A percentile compares a stretch with the other conserved stretches of the same genome.
phyloP scores from a whole-genome alignment of 2,888 invertebrate genomes.

The Amphipyra tragopoginis region DNA sequence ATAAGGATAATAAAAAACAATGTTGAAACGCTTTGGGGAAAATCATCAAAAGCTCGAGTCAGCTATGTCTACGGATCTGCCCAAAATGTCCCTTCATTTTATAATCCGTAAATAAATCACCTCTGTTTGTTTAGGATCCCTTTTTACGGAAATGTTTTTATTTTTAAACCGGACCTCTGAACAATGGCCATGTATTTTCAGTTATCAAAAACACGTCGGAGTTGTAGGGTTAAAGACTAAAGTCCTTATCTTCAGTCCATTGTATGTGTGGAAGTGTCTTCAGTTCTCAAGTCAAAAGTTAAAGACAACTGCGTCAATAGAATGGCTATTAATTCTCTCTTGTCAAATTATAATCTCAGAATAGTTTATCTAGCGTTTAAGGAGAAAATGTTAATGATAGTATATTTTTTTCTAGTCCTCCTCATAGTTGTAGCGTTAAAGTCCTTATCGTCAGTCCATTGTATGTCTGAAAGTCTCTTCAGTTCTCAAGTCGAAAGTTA shows the following conservation, averaged over 20 bases:
- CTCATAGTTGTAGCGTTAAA: constrained; percentile 19
- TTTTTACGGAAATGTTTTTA: constrained; percentile 40
- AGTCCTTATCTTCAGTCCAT: too few species aligned
- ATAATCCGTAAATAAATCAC: constrained; percentile 57
- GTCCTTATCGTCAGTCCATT: constrained; percentile 7
- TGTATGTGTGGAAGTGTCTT: constrained; percentile 10
- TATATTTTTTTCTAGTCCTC: too few species aligned
- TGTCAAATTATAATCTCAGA: constrained; percentile 38
- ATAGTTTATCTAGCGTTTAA: constrained; percentile 8
- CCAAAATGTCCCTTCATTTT: constrained; percentile 43
- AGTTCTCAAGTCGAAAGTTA: constrained; percentile 20
- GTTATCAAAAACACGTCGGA: constrained; percentile 23
- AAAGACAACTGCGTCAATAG: constrained; percentile 22
- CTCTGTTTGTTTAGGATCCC: constrained; percentile 38
- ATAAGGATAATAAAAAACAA: constrained; percentile 22
- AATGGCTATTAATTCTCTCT: constrained; percentile 5
- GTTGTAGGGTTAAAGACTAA: constrained; percentile 24
- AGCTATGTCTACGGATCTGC: constrained; percentile 15
- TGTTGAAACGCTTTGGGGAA: constrained; percentile 34
- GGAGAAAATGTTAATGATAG: constrained; percentile 37
- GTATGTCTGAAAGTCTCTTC: constrained; percentile 4
- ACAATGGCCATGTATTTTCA: constrained; percentile 21
- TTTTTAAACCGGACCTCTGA: constrained; percentile 27
- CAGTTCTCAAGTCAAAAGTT: constrained; percentile 20
- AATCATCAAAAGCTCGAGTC: constrained; percentile 37